Base-by-base conservation (phyloP, 2,888 invertebrate species). In the Aphodius sticticus region DNA sequence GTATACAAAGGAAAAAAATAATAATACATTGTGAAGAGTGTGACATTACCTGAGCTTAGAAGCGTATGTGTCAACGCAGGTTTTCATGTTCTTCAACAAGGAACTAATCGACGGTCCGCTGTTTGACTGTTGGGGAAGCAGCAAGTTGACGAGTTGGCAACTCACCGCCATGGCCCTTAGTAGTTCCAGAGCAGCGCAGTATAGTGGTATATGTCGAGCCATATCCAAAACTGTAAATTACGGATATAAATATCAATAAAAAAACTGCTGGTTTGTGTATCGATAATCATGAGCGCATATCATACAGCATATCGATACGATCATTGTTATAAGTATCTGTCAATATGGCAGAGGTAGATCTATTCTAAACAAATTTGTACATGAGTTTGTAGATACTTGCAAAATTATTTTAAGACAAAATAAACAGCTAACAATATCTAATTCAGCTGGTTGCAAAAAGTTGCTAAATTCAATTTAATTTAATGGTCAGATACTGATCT, bases 141-240 rank as follows among this genome's bases (percentile, higher is more conserved):
- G 88, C 76, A 96, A 89, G 69, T 92, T 91, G 4, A 94, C 92
- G 69, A 90, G 82, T 81, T 90, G 90, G n/a, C 87, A 86, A 84
- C 93, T 94, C 84, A 92, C 90, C 26, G 94, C 94, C 87, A 95
- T 90, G 0, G 96, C 96, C 83, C 97, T 92, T 81, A 97, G 91
- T 82, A 96, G 90, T 84, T 95, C 94, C 84, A 98, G 90, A 86
- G 97, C 94, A 83, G 96, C 95, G 84, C 95, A 93, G 90, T 98
- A 98, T 85, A 98, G 92, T 36, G 97, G 97, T 89, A 98, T 97
- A 91, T 98, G 98, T 16, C 97, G 93, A n/a, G 98, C 97, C 95
- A 98, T 97, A 90, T 98, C 98, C 88, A 98, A 90, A 84, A 98
- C 98, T 91, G 88, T n/a, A 84, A 86, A 6, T 12, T 26, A 70